These are phyloP conservation scores for Urocynchramus pylzowi DNA, from an alignment of 2,113 vertebrate species.

Conservation along the genomic window DNA sequence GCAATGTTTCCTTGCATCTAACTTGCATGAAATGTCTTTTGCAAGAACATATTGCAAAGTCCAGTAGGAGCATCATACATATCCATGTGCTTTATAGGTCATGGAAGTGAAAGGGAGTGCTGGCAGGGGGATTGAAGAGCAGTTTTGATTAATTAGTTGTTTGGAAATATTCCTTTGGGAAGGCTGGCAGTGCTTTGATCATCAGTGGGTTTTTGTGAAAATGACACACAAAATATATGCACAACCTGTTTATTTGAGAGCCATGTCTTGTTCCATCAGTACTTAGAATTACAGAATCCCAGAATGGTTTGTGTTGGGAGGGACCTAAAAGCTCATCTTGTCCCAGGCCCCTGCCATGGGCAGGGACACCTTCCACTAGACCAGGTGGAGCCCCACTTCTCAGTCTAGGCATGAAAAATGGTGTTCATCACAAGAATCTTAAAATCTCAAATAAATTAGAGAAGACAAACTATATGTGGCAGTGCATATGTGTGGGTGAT, in stretches of 20 bases:
- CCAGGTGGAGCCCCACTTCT: neutral
- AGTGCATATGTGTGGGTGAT: accelerated
- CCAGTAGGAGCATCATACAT: accelerated
- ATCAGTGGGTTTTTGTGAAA: neutral
- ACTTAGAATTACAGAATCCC: neutral
- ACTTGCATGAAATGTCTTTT: neutral
- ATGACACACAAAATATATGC: neutral
- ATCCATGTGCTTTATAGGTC: neutral
- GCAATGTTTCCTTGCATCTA: neutral
- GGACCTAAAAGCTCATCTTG: neutral
- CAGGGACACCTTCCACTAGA: neutral
- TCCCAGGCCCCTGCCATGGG: neutral
- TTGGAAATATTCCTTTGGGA: neutral
- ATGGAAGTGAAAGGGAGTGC: neutral
- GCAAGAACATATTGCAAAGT: neutral
- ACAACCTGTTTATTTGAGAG: neutral
- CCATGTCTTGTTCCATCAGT: accelerated
- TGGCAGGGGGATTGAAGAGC: neutral
- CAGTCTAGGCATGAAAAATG: neutral
- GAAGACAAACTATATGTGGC: no score
- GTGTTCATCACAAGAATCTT: neutral
- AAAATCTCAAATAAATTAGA: neutral
- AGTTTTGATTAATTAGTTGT: neutral
- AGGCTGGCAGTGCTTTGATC: neutral
- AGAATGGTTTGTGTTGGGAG: neutral